Evolutionary conservation across 2,113 vertebrate genomes (phyloP).

Genomic region (Himantopus leucocephalus): DNA sequence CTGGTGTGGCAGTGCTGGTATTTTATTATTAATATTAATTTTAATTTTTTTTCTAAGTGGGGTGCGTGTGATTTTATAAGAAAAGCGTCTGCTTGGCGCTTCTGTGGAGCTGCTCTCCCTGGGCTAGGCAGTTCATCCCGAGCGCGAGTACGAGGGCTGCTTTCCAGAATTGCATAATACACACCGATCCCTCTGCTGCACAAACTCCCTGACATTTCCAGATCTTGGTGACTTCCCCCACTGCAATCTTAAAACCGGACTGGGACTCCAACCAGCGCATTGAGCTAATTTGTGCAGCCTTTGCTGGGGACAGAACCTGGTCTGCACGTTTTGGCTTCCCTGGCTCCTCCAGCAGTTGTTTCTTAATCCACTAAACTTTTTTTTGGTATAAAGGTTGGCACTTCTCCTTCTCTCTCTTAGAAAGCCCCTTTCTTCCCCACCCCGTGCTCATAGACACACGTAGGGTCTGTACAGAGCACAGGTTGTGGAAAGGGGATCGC

Average conservation of each 20-base stretch:
- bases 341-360: not conserved
- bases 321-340: not conserved
- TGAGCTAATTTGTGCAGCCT: not conserved
- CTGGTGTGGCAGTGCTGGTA: not conserved
- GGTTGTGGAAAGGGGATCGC: not conserved
- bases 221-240: slow-evolving; percentile 35
- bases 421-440: not conserved
- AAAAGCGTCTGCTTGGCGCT: not conserved
- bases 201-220: slow-evolving; percentile 47
- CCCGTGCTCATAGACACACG: accelerated
- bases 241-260: not conserved
- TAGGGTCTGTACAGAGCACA: not conserved
- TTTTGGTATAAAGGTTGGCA: not conserved
- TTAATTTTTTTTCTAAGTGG: no score
- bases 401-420: not conserved
- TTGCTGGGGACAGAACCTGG: not conserved
- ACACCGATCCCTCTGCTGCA: slow-evolving; percentile 40
- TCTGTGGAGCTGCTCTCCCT: not conserved
- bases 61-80: not conserved
- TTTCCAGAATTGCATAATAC: slow-evolving; percentile 63
- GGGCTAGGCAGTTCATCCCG: slow-evolving; percentile 27
- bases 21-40: not conserved
- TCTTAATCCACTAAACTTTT: slow-evolving; percentile 14
- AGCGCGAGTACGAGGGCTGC: not conserved
- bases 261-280: not conserved